A percentile compares a stretch with the other conserved stretches of the same genome.
Evolutionary conservation across 2,113 vertebrate genomes (phyloP).

Genomic region (Galbula dea): DNA sequence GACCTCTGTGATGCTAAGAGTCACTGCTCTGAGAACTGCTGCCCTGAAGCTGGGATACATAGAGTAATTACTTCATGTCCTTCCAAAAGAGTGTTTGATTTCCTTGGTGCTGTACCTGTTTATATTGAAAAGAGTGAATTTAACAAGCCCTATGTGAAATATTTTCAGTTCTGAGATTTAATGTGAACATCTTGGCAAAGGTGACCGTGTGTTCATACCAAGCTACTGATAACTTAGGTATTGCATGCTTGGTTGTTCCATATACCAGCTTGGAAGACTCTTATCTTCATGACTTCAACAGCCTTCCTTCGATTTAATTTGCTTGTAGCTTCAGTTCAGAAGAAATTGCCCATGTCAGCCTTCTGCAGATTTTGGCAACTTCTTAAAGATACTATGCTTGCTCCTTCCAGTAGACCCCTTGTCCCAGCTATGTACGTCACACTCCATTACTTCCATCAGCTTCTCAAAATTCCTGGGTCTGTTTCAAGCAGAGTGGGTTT

Average conservation of each 20-base stretch:
- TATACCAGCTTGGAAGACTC: background rate
- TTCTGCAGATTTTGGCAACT: constrained; percentile 17
- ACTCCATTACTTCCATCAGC: constrained; percentile 23
- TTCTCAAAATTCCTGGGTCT: background rate
- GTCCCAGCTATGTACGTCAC: constrained; percentile 2
- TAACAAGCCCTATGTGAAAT: background rate
- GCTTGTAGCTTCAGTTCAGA: background rate
- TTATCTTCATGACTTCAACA: background rate
- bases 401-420: constrained; percentile 27
- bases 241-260: background rate
- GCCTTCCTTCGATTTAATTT: background rate
- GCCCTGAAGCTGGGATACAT: background rate
- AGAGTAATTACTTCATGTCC: background rate
- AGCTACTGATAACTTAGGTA: background rate
- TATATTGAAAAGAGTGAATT: background rate
- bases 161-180: background rate
- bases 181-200: background rate
- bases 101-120: background rate
- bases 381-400: background rate
- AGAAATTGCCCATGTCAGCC: background rate
- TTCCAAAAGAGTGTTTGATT: background rate
- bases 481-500: background rate
- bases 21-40: background rate
- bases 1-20: background rate
- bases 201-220: background rate